phyloP scores from a whole-genome alignment of 2,797 vertebrate genomes.

The Heliangelus exortis region DNA sequence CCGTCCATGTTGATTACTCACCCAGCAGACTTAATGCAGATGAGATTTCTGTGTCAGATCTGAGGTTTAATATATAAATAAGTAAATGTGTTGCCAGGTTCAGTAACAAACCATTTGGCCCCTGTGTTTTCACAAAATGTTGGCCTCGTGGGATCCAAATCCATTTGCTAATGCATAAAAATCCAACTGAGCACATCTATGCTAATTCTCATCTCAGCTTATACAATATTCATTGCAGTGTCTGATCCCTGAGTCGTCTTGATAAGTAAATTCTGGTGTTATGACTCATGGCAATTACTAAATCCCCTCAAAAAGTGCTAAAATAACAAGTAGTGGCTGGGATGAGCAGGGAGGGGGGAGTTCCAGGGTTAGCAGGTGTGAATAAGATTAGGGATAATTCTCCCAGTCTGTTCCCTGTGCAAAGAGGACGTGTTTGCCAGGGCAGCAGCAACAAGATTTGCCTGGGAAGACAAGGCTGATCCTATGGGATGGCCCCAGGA shows the following conservation, averaged over 20 bases:
- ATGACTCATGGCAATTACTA: conserved; percentile 53
- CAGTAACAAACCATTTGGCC: conserved; percentile 22
- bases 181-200: conserved; percentile 16
- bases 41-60: not conserved
- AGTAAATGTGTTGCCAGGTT: conserved; percentile 20
- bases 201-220: conserved; percentile 51
- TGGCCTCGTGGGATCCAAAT: not conserved
- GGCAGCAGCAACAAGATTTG: not conserved
- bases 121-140: conserved; percentile 36
- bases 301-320: conserved; percentile 31
- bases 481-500: not conserved
- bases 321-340: conserved; percentile 29
- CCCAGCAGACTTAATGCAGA: not conserved
- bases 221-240: conserved; percentile 60
- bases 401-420: not conserved
- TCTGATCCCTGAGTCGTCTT: conserved; percentile 48
- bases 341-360: not conserved
- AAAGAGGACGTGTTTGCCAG: not conserved
- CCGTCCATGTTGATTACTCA: not conserved
- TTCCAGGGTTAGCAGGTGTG: not conserved
- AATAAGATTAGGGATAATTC: not conserved
- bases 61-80: conserved; percentile 12
- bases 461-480: not conserved
- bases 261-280: conserved; percentile 64
- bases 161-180: conserved; percentile 55